Percentiles rank a stretch among this genome's conserved stretches.
phyloP scores from a whole-genome alignment of 37 sponge, comb jelly and placozoan genomes.

The Geodia barretti region DNA sequence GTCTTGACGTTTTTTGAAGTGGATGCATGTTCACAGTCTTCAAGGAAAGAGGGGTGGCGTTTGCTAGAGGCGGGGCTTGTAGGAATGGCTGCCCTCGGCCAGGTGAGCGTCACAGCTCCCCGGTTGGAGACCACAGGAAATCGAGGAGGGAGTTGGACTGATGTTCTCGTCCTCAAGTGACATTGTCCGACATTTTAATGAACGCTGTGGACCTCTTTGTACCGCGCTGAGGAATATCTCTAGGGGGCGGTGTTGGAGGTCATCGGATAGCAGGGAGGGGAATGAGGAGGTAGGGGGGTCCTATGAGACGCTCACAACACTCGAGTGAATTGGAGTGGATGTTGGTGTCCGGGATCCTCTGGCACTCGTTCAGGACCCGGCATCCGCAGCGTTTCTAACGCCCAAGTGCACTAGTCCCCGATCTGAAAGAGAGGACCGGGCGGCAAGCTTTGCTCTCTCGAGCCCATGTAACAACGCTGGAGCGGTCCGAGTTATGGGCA shows the following conservation, averaged over 20 bases:
- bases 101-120: background rate
- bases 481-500: constrained; percentile 7
- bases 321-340: background rate
- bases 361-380: constrained; percentile 22
- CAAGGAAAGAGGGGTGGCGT: no score
- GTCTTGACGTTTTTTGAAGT: no score
- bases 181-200: background rate
- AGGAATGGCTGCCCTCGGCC: background rate
- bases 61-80: no score
- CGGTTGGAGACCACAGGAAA: background rate
- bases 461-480: background rate
- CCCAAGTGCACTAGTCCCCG: background rate
- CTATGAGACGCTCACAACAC: constrained; percentile 14
- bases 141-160: background rate
- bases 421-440: constrained; percentile 5
- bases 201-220: background rate
- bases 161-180: background rate
- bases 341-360: background rate
- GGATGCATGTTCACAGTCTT: no score
- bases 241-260: background rate
- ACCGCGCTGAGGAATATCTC: constrained; percentile 9
- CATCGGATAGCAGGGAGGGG: constrained; percentile 26
- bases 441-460: background rate
- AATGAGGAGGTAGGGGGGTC: constrained; percentile 29
- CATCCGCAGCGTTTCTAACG: background rate